A percentile compares a stretch with the other conserved stretches of the same genome.
Evolutionary conservation across 1,140 invertebrate genomes (phyloP).

Genomic region (Phymastichus coffea): DNA sequence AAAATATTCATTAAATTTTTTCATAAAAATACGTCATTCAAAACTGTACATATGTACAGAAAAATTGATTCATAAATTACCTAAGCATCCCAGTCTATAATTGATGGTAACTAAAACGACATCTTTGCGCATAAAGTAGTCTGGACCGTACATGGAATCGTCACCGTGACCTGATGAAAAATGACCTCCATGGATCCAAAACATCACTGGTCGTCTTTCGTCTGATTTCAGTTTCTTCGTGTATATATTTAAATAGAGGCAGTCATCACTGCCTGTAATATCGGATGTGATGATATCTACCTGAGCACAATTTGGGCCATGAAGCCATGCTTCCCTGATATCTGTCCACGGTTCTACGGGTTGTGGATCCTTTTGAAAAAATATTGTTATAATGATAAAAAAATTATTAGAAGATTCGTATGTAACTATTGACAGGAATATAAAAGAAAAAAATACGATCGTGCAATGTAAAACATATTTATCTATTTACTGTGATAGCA

Average conservation of each 20-base stretch:
- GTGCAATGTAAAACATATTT: no score
- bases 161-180: slow-evolving; percentile 54
- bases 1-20: neutral
- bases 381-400: no score
- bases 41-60: neutral
- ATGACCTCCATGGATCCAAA: slow-evolving; percentile 64
- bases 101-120: slow-evolving; percentile 58
- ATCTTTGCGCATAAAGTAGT: slow-evolving; percentile 46
- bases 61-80: neutral
- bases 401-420: no score
- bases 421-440: no score
- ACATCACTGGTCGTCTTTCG: slow-evolving; percentile 48
- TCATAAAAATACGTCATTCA: neutral
- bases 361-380: slow-evolving; percentile 64
- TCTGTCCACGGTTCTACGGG: slow-evolving; percentile 59
- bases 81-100: slow-evolving; percentile 48
- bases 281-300: slow-evolving; percentile 1
- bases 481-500: no score
- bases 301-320: slow-evolving; percentile 58
- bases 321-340: slow-evolving; percentile 56
- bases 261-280: slow-evolving; percentile 64
- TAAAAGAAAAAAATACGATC: no score
- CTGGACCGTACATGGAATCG: slow-evolving; percentile 27
- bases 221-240: slow-evolving; percentile 55
- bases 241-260: slow-evolving; percentile 81